Conservation (phyloP, 2,113 vertebrate species). For the Stegastes partitus region DNA sequence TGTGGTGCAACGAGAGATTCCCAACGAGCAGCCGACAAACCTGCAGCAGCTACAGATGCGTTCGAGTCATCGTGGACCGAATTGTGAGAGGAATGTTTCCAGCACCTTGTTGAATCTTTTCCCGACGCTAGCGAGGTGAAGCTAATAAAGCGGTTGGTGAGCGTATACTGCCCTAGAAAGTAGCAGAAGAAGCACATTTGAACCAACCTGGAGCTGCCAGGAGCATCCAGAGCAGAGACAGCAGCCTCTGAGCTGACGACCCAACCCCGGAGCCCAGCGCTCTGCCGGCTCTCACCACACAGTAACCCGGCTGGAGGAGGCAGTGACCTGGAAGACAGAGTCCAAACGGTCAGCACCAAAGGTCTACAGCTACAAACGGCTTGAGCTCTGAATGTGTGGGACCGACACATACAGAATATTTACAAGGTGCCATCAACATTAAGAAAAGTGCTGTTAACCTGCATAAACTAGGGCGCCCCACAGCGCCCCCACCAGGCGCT, state of each 20-base stretch:
- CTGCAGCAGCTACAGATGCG: too few species aligned
- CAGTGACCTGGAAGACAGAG: conserved; percentile 67
- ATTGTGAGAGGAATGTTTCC: too few species aligned
- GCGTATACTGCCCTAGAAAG: not conserved
- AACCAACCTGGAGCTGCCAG: conserved; percentile 90
- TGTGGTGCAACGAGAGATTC: too few species aligned
- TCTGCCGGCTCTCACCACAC: conserved; percentile 74
- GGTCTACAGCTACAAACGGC: not conserved
- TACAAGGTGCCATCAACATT: conserved; percentile 10
- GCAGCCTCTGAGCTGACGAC: conserved; percentile 80
- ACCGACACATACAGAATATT: not conserved
- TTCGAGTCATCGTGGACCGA: too few species aligned
- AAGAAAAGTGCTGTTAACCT: conserved; percentile 85
- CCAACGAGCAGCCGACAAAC: too few species aligned
- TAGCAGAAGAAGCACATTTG: not conserved
- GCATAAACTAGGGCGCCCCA: conserved; percentile 87
- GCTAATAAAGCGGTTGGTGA: too few species aligned
- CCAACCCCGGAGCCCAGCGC: conserved; percentile 80
- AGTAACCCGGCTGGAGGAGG: conserved; percentile 73
- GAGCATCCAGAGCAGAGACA: conserved; percentile 87
- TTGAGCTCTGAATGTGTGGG: not conserved
- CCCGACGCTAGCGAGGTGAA: too few species aligned
- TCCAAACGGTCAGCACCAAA: not conserved
- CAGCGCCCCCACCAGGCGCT: conserved; percentile 82
- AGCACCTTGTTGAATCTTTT: too few species aligned